Conservation (phyloP, 2,797 vertebrate species). For the Lacerta viridis region DNA sequence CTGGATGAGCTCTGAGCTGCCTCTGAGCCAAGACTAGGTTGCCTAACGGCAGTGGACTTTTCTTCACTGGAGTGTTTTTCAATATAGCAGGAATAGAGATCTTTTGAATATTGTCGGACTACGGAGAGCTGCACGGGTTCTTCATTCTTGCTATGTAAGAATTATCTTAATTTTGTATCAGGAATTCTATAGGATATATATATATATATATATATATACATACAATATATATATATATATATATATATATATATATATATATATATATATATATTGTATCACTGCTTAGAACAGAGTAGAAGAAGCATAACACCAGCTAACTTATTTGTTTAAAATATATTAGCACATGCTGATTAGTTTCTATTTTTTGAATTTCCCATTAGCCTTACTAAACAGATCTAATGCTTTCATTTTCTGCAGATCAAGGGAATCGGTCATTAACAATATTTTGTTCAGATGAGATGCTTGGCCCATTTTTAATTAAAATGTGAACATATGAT, state of each 20-base stretch:
- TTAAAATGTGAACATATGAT: slow-evolving; percentile 67
- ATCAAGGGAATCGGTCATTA: slow-evolving; percentile 72
- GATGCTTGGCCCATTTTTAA: slow-evolving; percentile 70
- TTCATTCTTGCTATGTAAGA: neutral
- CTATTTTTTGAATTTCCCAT: slow-evolving; percentile 38
- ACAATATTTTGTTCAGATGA: slow-evolving; percentile 67
- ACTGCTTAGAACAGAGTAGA: neutral
- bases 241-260: too few relatives aligned
- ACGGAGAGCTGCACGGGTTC: neutral
- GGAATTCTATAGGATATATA: neutral
- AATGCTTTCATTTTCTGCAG: slow-evolving; percentile 62
- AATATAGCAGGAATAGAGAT: too few relatives aligned
- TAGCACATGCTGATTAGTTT: slow-evolving; percentile 59
- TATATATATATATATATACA: too few relatives aligned
- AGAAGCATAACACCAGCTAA: neutral
- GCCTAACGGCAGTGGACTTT: too few relatives aligned
- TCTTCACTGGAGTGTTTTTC: too few relatives aligned
- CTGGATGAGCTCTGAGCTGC: too few relatives aligned
- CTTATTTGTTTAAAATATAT: slow-evolving; percentile 49
- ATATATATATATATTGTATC: too few relatives aligned
- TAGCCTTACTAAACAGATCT: slow-evolving; percentile 64
- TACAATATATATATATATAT: too few relatives aligned
- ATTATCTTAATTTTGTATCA: neutral
- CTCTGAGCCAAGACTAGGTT: too few relatives aligned
- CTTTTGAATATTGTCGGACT: too few relatives aligned